Evolutionary conservation across 1,140 invertebrate genomes (phyloP).

Genomic region (Papilio helenus): DNA sequence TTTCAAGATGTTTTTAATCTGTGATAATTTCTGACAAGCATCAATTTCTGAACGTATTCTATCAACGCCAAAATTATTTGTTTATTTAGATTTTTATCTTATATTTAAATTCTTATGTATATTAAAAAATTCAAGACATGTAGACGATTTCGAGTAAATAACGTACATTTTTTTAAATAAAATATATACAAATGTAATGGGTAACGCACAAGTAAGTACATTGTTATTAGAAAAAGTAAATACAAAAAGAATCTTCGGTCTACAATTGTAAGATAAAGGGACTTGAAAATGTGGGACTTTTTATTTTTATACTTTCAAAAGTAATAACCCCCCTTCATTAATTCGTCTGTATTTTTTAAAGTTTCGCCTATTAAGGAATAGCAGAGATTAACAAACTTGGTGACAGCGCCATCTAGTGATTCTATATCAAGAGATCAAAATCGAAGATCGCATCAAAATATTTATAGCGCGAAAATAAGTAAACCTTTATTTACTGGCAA

Average conservation of each 20-base stretch:
- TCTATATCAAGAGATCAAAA: not conserved
- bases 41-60: conserved; percentile 13
- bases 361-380: not conserved
- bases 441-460: no score
- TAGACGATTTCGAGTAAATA: not conserved
- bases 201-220: conserved; percentile 7
- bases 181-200: not conserved
- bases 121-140: not conserved
- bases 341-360: not conserved
- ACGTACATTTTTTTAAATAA: not conserved
- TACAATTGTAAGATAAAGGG: no score
- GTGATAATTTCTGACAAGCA: not conserved
- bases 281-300: no score
- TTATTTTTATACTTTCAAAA: no score
- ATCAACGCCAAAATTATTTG: conserved; percentile 13
- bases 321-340: no score
- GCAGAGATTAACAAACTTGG: not conserved
- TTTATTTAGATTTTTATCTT: not conserved
- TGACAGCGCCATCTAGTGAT: not conserved
- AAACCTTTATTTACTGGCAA: not conserved
- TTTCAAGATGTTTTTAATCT: not conserved
- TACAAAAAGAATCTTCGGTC: no score
- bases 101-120: not conserved
- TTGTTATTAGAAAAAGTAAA: not conserved
- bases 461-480: not conserved